Base-by-base conservation (phyloP, 2,113 vertebrate genomes). In the Carollia perspicillata region DNA sequence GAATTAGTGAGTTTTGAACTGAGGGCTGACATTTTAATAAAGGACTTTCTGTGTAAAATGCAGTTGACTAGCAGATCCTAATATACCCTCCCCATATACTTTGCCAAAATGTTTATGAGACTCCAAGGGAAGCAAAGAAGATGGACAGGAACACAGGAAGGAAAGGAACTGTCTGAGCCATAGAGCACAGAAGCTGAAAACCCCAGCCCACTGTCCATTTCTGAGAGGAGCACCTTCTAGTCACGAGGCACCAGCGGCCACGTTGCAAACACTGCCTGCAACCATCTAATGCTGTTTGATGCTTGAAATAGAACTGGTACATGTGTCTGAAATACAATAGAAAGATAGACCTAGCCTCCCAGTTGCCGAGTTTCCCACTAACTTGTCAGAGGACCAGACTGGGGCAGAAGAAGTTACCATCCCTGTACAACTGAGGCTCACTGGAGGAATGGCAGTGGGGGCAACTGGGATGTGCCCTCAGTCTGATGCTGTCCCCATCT, bases 401-500 rank as follows among this genome's bases (percentile, higher is more conserved):
- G 42, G 6, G 37, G n/a, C 13, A 65, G 4, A 22, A 26, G 35
- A 8, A 75, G 30, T 30, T 13, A 8, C 3, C 2, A 26, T 23
- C 2, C 10, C 7, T 4, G 12, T 10, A 53, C 55, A 58, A 1
- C 18, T 1, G 3, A 37, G 22, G 33, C 26, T 75, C 6, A 1
- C 0, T 0, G 3, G 10, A 51, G 40, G 8, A 28, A 7, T 44
- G 77, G 3, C 10, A 30, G 23, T 4, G 6, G 4, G 28, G 26
- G 26, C 26, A 1, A 3, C 0, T 49, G 33, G 42, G 22, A n/a
- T 20, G 7, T 14, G 0, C 4, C 6, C 23, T 28, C 4, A 9
- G 30, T 44, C 30, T 23, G 10, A 40, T 51, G 49, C 17, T 49
- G n/a, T 3, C 0, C 8, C 74, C 4, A 53, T 11, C 81, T 20